Evolutionary conservation across 2,888 invertebrate genomes (phyloP).

Genomic region (Drosophila tripunctata): DNA sequence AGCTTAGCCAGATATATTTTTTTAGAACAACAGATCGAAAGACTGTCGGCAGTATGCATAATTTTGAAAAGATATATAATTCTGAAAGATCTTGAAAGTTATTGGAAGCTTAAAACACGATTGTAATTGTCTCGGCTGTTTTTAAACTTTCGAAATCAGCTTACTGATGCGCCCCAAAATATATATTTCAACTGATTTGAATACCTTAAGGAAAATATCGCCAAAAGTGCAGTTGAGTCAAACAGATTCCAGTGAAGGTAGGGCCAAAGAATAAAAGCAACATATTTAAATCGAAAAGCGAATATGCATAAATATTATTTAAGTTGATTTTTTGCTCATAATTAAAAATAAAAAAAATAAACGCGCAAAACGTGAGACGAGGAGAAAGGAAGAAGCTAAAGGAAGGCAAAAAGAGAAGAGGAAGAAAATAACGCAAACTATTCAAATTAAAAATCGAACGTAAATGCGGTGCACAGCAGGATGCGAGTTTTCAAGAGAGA

Average conservation of each 20-base stretch:
- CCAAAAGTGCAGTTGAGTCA: slow-evolving; percentile 1
- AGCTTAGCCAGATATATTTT: too few species aligned
- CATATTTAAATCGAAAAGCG: slow-evolving; percentile 75
- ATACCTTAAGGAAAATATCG: background rate
- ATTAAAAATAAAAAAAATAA: slow-evolving; percentile 59
- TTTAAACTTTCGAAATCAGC: background rate
- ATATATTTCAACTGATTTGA: background rate
- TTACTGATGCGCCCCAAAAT: slow-evolving; percentile 10
- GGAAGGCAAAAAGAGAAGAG: slow-evolving; percentile 7
- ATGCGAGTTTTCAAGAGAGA: slow-evolving; percentile 52
- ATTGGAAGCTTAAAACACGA: too few species aligned
- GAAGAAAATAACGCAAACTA: slow-evolving; percentile 52
- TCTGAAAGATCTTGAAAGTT: too few species aligned
- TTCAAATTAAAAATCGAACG: slow-evolving; percentile 82
- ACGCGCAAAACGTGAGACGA: background rate
- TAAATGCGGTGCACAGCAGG: slow-evolving; percentile 79
- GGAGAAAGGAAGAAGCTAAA: slow-evolving; percentile 1
- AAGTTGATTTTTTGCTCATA: slow-evolving; percentile 72
- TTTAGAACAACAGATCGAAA: too few species aligned
- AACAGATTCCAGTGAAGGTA: slow-evolving; percentile 23
- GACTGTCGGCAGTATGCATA: too few species aligned
- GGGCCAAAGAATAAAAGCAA: slow-evolving; percentile 41
- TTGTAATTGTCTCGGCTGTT: background rate
- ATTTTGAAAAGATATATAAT: too few species aligned
- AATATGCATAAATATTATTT: slow-evolving; percentile 78